phyloP scores from a whole-genome alignment of 64 coral and sea anemone species.

The Stylophora pistillata region DNA sequence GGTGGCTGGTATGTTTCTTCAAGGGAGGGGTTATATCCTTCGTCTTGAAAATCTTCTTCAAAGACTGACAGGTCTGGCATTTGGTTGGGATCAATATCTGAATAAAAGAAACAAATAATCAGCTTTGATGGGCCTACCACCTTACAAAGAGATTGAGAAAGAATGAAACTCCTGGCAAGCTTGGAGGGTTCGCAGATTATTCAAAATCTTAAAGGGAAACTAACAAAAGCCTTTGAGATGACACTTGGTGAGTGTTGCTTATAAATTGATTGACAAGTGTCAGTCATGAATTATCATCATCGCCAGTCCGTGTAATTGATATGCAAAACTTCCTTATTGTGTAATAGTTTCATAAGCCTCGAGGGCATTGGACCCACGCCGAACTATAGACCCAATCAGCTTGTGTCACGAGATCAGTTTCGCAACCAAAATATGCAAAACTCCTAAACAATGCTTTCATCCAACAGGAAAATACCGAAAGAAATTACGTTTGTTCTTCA shows the following conservation, averaged over 20 bases:
- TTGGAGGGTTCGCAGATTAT: too few relatives aligned
- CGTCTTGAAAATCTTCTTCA: constrained; percentile 29
- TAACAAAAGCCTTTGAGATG: neutral
- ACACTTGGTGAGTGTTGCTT: neutral
- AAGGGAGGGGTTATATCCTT: neutral
- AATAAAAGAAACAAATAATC: neutral
- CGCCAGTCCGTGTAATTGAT: too few relatives aligned
- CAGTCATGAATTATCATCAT: neutral
- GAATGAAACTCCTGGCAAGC: too few relatives aligned
- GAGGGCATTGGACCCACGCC: too few relatives aligned
- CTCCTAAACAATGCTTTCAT: neutral
- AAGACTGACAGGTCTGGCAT: constrained; percentile 34
- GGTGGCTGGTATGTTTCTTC: neutral
- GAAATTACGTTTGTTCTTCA: neutral
- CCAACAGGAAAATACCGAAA: neutral
- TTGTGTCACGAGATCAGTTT: neutral
- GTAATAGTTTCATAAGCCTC: too few relatives aligned
- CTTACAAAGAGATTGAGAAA: too few relatives aligned
- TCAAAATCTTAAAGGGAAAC: too few relatives aligned
- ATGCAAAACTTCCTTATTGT: too few relatives aligned
- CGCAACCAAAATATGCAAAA: constrained; percentile 19
- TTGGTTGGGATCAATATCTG: constrained; percentile 18
- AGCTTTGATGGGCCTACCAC: too few relatives aligned
- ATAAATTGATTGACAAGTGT: neutral
- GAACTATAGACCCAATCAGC: too few relatives aligned